These are phyloP conservation scores for Agrochola lota DNA, from an alignment of 2,888 invertebrate genomes.

Conservation along the genomic window DNA sequence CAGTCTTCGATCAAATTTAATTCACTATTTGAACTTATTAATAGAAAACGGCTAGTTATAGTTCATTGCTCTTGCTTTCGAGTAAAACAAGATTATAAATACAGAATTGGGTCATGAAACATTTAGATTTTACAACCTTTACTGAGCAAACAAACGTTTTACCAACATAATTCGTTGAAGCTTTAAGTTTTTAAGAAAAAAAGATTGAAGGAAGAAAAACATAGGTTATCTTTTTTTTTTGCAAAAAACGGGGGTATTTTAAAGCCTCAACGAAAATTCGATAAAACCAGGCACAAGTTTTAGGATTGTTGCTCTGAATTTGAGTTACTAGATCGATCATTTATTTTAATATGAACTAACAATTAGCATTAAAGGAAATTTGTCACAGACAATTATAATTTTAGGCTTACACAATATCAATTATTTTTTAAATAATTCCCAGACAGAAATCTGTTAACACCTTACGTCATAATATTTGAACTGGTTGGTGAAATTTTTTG, in stretches of 20 bases:
- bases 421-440: slow-evolving; percentile 67
- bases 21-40: slow-evolving; percentile 28
- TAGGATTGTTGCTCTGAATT: slow-evolving; percentile 74
- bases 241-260: slow-evolving; percentile 9
- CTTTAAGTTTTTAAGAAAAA: slow-evolving; percentile 60
- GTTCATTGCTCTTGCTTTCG: slow-evolving; percentile 63
- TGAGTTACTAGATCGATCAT: slow-evolving; percentile 76
- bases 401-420: slow-evolving; percentile 82
- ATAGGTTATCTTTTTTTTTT: slow-evolving; percentile 15
- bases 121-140: slow-evolving; percentile 82
- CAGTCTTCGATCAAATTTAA: slow-evolving; percentile 23
- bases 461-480: slow-evolving; percentile 7
- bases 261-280: slow-evolving; percentile 67
- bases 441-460: slow-evolving; percentile 47
- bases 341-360: slow-evolving; percentile 78
- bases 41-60: slow-evolving; percentile 27
- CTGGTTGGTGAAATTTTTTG: background rate
- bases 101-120: slow-evolving; percentile 64
- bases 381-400: slow-evolving; percentile 76
- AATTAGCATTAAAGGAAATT: slow-evolving; percentile 79
- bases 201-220: slow-evolving; percentile 18
- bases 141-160: slow-evolving; percentile 85
- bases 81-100: slow-evolving; percentile 56
- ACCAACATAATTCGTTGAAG: slow-evolving; percentile 70
- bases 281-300: slow-evolving; percentile 83